A percentile compares a stretch with the other conserved stretches of the same genome.
Conservation (phyloP, 35 echinoderm and acorn worm species). For the Lytechinus pictus region DNA sequence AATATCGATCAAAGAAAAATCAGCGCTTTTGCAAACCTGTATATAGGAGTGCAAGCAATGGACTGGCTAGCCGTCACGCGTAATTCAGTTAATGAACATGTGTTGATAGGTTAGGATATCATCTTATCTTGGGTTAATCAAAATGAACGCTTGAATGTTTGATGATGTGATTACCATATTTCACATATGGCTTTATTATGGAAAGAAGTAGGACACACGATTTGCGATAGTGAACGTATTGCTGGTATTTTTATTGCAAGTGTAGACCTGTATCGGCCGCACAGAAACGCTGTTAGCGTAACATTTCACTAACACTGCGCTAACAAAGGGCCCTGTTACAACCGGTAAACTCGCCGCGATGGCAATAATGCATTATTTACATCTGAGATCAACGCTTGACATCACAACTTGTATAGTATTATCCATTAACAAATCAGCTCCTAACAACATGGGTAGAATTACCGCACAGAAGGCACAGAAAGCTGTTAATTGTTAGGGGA, state of each 20-base stretch:
- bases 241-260: not conserved
- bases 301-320: too few species aligned
- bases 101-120: not conserved
- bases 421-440: too few species aligned
- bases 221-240: not conserved
- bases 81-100: not conserved
- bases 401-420: too few species aligned
- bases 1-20: slow-evolving; percentile 14
- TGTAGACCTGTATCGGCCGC: too few species aligned
- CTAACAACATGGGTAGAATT: too few species aligned
- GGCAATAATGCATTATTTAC: too few species aligned
- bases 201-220: not conserved
- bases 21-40: not conserved
- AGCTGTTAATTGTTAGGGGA: too few species aligned
- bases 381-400: too few species aligned
- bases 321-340: too few species aligned
- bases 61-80: not conserved
- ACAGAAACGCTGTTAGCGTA: too few species aligned
- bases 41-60: not conserved
- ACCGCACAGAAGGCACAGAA: too few species aligned
- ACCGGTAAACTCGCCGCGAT: too few species aligned
- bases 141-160: not conserved
- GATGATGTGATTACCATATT: slow-evolving; percentile 13
- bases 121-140: not conserved
- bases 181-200: not conserved